Evolutionary conservation across 2,113 vertebrate genomes (phyloP).

Genomic region (Eclectus roratus): DNA sequence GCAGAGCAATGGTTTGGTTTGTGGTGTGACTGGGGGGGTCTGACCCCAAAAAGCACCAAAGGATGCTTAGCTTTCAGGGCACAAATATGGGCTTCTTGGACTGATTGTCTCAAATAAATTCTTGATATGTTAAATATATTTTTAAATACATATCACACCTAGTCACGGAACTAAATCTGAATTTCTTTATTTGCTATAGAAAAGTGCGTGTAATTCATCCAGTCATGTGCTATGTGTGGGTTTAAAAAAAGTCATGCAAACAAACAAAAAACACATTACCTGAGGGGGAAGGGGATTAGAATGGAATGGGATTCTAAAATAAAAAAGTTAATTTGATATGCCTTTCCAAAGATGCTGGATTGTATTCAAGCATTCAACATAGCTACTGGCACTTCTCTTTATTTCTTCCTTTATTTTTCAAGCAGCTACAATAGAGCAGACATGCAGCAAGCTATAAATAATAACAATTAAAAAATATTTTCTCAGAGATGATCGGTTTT

Average conservation of each 20-base stretch:
- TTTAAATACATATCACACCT: background rate
- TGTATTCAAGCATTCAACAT: background rate
- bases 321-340: background rate
- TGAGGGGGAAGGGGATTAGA: background rate
- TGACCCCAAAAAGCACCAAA: background rate
- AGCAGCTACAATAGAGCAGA: background rate
- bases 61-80: background rate
- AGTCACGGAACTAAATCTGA: background rate
- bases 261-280: background rate
- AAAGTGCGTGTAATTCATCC: background rate
- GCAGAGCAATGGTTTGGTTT: background rate
- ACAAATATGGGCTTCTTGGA: background rate
- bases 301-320: background rate
- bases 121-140: background rate
- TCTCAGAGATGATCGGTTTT: background rate
- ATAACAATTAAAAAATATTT: background rate
- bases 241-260: background rate
- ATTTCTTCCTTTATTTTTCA: background rate
- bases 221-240: background rate
- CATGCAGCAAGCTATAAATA: background rate
- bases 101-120: background rate
- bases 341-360: background rate
- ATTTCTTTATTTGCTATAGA: background rate
- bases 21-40: rapidly evolving
- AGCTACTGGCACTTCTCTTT: background rate